These are phyloP conservation scores for Octopus bimaculoides DNA, from an alignment of 1,140 invertebrate species.

Conservation along the genomic window DNA sequence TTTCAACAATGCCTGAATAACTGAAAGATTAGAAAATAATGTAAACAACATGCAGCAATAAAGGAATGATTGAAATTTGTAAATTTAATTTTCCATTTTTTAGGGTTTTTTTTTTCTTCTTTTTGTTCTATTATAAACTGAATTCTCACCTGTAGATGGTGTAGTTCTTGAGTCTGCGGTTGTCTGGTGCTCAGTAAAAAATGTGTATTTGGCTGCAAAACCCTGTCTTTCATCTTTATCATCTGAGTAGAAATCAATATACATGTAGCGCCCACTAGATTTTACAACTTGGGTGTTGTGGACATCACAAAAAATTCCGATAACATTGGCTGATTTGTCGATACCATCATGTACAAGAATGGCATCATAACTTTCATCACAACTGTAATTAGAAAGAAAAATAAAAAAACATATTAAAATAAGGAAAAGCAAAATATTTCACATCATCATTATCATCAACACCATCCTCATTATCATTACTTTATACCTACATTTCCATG, in stretches of 20 bases:
- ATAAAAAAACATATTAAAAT: not conserved
- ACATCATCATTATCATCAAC: too few relatives aligned
- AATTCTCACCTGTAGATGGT: not conserved
- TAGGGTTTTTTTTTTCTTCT: too few relatives aligned
- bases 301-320: constrained; percentile 31
- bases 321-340: constrained; percentile 24
- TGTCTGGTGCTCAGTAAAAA: constrained; percentile 18
- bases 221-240: constrained; percentile 24
- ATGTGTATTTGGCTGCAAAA: constrained; percentile 31
- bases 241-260: constrained; percentile 31
- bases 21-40: too few relatives aligned
- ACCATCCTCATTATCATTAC: too few relatives aligned
- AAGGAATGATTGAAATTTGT: too few relatives aligned
- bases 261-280: constrained; percentile 23
- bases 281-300: constrained; percentile 31
- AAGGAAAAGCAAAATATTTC: not conserved
- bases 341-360: constrained; percentile 30
- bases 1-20: too few relatives aligned
- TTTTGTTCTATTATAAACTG: not conserved
- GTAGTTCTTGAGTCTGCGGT: not conserved
- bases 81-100: too few relatives aligned
- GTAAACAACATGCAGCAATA: too few relatives aligned
- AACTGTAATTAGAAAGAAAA: constrained; percentile 23
- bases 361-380: constrained; percentile 30
- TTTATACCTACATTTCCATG: too few relatives aligned